These are phyloP conservation scores for Adelphocoris suturalis DNA, from an alignment of 2,888 invertebrate species.

Conservation along the genomic window DNA sequence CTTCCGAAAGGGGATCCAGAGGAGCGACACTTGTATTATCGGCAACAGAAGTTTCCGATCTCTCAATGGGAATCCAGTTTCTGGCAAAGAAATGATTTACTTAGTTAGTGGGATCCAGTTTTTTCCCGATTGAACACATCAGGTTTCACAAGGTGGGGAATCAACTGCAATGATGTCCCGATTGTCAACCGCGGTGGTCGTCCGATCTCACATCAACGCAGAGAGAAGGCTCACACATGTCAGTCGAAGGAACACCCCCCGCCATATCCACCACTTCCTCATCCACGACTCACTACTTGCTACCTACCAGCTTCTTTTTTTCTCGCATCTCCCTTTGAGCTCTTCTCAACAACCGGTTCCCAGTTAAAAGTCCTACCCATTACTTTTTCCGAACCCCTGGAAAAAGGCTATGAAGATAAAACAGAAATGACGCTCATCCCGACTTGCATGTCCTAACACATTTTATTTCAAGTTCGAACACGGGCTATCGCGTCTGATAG, in stretches of 20 bases:
- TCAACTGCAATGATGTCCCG: not conserved
- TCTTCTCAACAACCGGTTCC: constrained; percentile 43
- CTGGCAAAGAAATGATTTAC: not conserved
- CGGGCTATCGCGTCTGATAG: not conserved
- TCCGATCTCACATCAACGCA: constrained; percentile 10
- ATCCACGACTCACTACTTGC: constrained; percentile 44
- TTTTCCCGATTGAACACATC: constrained; percentile 2
- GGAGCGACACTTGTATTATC: too few relatives aligned
- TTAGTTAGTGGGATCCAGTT: constrained; percentile 19
- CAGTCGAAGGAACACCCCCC: not conserved
- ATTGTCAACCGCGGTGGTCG: constrained; percentile 26
- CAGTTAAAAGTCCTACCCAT: constrained; percentile 42
- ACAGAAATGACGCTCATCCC: constrained; percentile 23
- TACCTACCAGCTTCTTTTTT: constrained; percentile 57
- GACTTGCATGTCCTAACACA: not conserved
- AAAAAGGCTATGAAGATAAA: constrained; percentile 39
- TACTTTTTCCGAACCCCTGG: constrained; percentile 25
- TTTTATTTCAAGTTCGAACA: constrained; percentile 14
- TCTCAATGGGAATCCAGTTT: constrained; percentile 5
- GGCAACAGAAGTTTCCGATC: not conserved
- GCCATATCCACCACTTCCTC: not conserved
- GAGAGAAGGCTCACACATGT: not conserved
- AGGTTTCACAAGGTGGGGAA: constrained; percentile 32
- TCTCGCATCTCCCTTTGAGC: constrained; percentile 46
- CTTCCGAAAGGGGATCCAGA: too few relatives aligned